A percentile compares a stretch with the other conserved stretches of the same genome.
These are phyloP conservation scores for Okamejei kenojei DNA, from an alignment of 2,797 vertebrate genomes.

Conservation along the genomic window DNA sequence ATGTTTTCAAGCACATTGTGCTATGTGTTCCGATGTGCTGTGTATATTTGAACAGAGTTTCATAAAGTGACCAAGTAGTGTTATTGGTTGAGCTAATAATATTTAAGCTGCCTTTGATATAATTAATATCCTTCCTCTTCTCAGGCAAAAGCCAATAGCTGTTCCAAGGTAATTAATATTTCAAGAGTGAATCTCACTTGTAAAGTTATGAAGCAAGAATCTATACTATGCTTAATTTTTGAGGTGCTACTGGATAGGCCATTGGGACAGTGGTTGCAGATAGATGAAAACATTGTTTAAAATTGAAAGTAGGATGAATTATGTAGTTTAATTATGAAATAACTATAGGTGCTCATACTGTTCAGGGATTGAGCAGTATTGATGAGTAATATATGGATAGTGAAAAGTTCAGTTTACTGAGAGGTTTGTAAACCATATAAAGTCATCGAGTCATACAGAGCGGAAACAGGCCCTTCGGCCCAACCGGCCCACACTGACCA, in stretches of 20 bases:
- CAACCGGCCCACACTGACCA: no score
- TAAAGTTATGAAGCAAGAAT: not conserved
- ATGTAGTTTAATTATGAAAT: conserved; percentile 22
- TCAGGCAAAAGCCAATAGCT: not conserved
- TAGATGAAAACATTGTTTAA: not conserved
- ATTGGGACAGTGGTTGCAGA: not conserved
- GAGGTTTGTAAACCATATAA: not conserved
- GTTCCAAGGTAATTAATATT: conserved; percentile 9
- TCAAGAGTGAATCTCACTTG: not conserved
- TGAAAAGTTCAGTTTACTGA: not conserved
- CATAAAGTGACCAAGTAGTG: not conserved
- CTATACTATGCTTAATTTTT: not conserved
- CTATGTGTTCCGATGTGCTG: not conserved
- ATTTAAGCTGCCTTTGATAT: conserved; percentile 17
- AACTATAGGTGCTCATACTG: not conserved
- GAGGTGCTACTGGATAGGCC: not conserved
- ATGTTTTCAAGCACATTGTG: not conserved
- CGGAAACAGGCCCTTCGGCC: no score
- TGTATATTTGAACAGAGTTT: not conserved
- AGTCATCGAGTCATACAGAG: no score
- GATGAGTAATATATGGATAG: not conserved
- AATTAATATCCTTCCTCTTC: not conserved
- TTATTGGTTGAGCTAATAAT: not conserved
- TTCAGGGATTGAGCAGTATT: not conserved
- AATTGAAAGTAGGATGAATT: conserved; percentile 13